A percentile compares a stretch with the other conserved stretches of the same genome.
phyloP scores from a whole-genome alignment of 2,113 vertebrate genomes.

The Eublepharis macularius region DNA sequence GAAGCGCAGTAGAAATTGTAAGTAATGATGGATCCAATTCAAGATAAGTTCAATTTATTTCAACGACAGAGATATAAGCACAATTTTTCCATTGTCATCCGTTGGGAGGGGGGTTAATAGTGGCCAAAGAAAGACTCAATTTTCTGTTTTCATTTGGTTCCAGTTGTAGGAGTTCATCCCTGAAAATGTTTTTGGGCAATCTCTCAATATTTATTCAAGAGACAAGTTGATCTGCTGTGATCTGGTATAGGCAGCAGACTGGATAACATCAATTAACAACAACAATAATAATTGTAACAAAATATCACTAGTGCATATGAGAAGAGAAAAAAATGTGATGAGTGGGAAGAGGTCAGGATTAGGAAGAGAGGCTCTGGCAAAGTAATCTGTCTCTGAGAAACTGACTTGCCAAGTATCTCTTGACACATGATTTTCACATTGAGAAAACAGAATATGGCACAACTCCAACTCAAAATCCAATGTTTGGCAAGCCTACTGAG shows the following conservation, averaged over 20 bases:
- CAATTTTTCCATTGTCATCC: background rate
- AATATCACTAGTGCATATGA: background rate
- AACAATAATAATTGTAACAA: background rate
- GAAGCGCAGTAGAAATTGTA: background rate
- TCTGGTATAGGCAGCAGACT: background rate
- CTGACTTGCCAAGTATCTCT: conserved; percentile 10
- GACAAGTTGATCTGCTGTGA: background rate
- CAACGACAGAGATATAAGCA: background rate
- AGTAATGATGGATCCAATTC: background rate
- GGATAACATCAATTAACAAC: background rate
- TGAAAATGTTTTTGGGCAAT: background rate
- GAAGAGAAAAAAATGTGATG: background rate
- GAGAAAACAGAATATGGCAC: background rate
- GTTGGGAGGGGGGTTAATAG: background rate
- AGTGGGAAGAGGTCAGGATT: background rate
- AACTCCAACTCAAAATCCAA: background rate
- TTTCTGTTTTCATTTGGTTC: background rate
- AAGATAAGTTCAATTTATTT: background rate
- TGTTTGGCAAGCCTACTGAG: conserved; percentile 11
- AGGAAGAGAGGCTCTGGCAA: background rate
- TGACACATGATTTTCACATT: conserved; percentile 17
- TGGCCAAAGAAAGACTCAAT: background rate
- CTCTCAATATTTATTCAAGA: background rate
- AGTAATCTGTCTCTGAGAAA: background rate
- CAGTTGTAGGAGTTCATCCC: background rate